phyloP scores from a whole-genome alignment of 2,888 invertebrate species.

The Brachylomia viminalis region DNA sequence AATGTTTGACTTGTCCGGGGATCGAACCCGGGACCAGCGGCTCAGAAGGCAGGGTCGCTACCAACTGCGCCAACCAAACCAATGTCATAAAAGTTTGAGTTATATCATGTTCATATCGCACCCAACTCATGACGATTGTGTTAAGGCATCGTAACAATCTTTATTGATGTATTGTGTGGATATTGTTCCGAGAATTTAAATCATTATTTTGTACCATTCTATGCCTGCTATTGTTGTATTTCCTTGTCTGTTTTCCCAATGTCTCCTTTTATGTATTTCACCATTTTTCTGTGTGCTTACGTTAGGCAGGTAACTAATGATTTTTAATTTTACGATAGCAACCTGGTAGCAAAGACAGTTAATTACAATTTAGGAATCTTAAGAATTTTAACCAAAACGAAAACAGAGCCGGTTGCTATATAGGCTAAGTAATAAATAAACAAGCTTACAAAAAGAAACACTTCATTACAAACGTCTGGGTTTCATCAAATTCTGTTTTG shows the following conservation, averaged over 20 bases:
- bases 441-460: slow-evolving; percentile 55
- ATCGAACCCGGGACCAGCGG: too few species aligned
- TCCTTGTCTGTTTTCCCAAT: neutral
- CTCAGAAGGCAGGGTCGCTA: too few species aligned
- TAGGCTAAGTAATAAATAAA: slow-evolving; percentile 52
- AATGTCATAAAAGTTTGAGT: slow-evolving; percentile 24
- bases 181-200: neutral
- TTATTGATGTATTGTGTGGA: neutral
- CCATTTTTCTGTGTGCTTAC: neutral
- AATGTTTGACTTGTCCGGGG: too few species aligned
- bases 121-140: slow-evolving; percentile 4
- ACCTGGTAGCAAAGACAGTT: slow-evolving; percentile 1
- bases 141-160: neutral
- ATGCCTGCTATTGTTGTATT: neutral
- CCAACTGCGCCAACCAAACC: too few species aligned
- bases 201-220: neutral
- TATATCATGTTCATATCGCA: neutral
- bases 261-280: neutral
- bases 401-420: slow-evolving; percentile 37
- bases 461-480: slow-evolving; percentile 54
- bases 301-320: neutral
- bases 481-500: slow-evolving; percentile 47
- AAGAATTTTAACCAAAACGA: slow-evolving; percentile 32
- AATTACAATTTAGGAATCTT: slow-evolving; percentile 14
- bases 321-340: neutral